Evolutionary conservation across 2,797 vertebrate species (phyloP), one percentile per base, ranked within the genome.

Genomic region (Aeoliscus strigatus): DNA sequence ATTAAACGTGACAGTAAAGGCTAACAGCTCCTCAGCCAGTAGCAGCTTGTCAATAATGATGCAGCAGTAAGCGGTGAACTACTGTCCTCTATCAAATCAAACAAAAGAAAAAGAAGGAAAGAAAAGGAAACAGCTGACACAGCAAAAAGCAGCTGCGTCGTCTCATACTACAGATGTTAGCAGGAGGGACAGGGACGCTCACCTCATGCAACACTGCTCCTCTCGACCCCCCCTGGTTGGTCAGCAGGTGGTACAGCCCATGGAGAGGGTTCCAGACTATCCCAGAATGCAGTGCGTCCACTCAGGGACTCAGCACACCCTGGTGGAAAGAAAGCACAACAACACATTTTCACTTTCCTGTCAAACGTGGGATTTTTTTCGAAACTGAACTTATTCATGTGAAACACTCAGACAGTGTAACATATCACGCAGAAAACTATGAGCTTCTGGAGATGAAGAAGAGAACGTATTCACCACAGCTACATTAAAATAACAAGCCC

Each of bases 171-270:
- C 26, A 27, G 15, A 15, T 26, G 35, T 40, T 30, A 27, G 24
- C 30, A 16, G 21, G 11, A 36, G 16, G n/a, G 27, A 27, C 4
- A 21, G 26, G 27, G 29, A 48, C 26, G 45, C 16, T 70, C 62
- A 87, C 84, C 87, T 87, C 84, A 83, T 89, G 83, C 71, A 82
- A 65, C 67, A 71, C 36, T 65, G 63, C 52, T 55, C 62, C 66
- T 73, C 64, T n/a, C 64, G 62, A 70, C 65, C 44, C 37, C 62
- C 72, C 73, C 73, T 48, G 64, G 66, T 70, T 68, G 47, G 66
- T 87, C 65, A 86, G 76, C 58, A 61, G 70, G 79, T 73, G 75
- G 55, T 63, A 51, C 31, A 51, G 76, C 83, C 86, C 86, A 86
- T 83, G 66, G 67, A 82, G 68, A 70, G 68, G 67, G 67, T 70